Conservation (phyloP, 2,888 invertebrate species). For the Drosophila setosimentum region DNA sequence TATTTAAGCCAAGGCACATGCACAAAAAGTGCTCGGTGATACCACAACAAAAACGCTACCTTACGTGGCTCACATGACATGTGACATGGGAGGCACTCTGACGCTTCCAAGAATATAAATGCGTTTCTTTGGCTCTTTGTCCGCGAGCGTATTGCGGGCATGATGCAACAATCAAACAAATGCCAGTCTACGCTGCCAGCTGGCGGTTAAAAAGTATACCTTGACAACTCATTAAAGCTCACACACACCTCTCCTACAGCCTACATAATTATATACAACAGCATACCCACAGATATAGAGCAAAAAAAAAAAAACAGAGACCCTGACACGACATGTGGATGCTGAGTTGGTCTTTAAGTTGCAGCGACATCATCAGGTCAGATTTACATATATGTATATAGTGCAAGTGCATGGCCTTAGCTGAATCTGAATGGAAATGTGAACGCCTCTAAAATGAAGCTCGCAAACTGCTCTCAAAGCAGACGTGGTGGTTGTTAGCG, state of each 20-base stretch:
- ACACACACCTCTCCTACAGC: constrained; percentile 8
- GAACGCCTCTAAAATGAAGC: constrained; percentile 63
- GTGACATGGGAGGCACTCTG: neutral
- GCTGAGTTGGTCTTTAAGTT: constrained; percentile 53
- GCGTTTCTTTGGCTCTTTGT: constrained; percentile 11
- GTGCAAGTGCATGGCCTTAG: neutral
- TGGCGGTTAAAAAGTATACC: constrained; percentile 14
- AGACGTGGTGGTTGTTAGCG: constrained; percentile 24
- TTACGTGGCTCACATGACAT: neutral
- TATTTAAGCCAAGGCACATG: neutral
- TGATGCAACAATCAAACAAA: constrained; percentile 53
- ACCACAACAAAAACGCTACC: neutral
- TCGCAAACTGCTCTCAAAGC: constrained; percentile 60
- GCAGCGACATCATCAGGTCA: constrained; percentile 56
- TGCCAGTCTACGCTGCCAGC: constrained; percentile 13
- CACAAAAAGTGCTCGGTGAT: constrained; percentile 10
- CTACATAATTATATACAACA: neutral
- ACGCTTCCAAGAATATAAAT: neutral
- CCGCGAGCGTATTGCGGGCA: constrained; percentile 16
- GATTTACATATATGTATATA: neutral
- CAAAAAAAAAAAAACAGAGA: neutral
- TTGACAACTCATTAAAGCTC: constrained; percentile 48
- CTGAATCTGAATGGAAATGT: neutral
- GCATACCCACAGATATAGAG: neutral
- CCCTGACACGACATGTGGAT: constrained; percentile 28